Evolutionary conservation across 2,888 invertebrate genomes (phyloP), one percentile per base, ranked within the genome.

Genomic region (Notocelia uddmanniana): DNA sequence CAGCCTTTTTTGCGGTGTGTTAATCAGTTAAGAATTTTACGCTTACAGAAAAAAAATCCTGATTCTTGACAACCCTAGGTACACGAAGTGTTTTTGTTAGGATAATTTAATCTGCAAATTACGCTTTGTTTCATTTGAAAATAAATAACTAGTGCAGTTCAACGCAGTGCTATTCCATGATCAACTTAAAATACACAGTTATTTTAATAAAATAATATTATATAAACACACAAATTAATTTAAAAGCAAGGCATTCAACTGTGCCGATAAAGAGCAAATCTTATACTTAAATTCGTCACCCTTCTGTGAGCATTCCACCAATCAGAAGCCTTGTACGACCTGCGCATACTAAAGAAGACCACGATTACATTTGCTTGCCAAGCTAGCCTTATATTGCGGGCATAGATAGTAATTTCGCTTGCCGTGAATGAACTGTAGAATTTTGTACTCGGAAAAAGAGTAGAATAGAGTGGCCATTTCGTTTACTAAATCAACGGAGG

Each of bases 191-290:
- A 59, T 59, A 37, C 18, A 11, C 15, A 3, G n/a, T 15, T 34
- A 11, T 18, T 63, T 50, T 50, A 59, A 45, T 69, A 55, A 63
- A 69, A 63, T 48, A 59, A 50, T 23, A 55, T 67, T 73, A 60
- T 68, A 67, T 48, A 64, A 66, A 68, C 75, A 41, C 45, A 77
- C 77, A 78, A 80, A 89, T 87, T 86, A 85, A 86, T 86, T 88
- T 86, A 83, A 83, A 85, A 83, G 80, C 77, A 82, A 87, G 82
- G 83, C 86, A 86, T 88, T 85, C 85, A 85, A 82, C 84, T 82
- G 83, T 82, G 84, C 84, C 86, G 89, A 87, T 89, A 87, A 87
- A 86, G 83, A 82, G 83, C 82, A 84, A 90, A 88, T 89, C 89
- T 88, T 87, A 86, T 80, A 82, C 85, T 81, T 76, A 78, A 73